phyloP scores from a whole-genome alignment of 2,888 invertebrate species.

The Stenodera caucasica region DNA sequence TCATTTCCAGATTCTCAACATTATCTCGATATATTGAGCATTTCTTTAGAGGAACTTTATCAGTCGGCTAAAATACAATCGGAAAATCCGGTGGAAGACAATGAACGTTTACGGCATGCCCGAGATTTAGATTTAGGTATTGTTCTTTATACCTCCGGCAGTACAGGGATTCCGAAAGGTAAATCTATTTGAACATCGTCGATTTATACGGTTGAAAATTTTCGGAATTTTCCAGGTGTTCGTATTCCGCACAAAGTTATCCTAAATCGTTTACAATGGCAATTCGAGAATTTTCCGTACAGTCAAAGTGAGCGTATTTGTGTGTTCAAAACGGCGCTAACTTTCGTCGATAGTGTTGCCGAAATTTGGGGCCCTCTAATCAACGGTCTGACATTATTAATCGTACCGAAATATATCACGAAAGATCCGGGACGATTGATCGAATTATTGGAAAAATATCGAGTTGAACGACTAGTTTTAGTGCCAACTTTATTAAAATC shows the following conservation, averaged over 20 bases:
- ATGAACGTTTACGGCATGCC: conserved; percentile 44
- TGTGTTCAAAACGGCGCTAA: conserved; percentile 88
- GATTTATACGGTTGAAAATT: background rate
- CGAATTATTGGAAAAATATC: conserved; percentile 68
- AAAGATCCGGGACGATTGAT: conserved; percentile 79
- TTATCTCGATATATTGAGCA: conserved; percentile 42
- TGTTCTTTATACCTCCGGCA: conserved; percentile 84
- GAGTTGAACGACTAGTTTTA: conserved; percentile 78
- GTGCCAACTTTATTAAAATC: conserved; percentile 83
- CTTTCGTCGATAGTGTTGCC: conserved; percentile 87
- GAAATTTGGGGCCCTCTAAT: conserved; percentile 87
- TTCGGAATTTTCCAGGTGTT: conserved; percentile 63
- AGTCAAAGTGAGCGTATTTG: conserved; percentile 67
- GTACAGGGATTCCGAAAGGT: conserved; percentile 89
- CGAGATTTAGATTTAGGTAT: conserved; percentile 66
- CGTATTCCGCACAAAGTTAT: conserved; percentile 75
- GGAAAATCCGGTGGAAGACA: conserved; percentile 30
- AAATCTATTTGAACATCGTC: conserved; percentile 16
- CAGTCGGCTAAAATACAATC: conserved; percentile 56
- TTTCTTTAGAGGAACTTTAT: conserved; percentile 59
- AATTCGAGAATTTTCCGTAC: conserved; percentile 82
- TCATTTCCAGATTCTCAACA: conserved; percentile 40
- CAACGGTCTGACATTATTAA: conserved; percentile 69
- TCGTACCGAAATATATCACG: conserved; percentile 73
- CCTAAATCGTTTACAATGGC: conserved; percentile 85